phyloP scores from a whole-genome alignment of 2,888 invertebrate species.

The Amorpha juglandis region DNA sequence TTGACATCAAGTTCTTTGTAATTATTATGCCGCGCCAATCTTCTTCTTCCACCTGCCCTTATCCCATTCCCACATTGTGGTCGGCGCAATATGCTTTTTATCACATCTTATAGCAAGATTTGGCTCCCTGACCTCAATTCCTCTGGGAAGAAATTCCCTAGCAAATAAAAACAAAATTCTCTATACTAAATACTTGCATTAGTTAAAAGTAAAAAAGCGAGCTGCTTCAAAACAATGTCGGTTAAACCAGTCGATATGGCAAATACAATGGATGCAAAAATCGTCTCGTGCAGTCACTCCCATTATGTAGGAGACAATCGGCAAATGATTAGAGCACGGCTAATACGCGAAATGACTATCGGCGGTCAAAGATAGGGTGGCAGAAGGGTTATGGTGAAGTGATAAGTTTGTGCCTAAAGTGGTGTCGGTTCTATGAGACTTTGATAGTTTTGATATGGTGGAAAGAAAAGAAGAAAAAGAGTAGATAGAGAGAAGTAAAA shows the following conservation, averaged over 20 bases:
- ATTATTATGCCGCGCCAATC: no score
- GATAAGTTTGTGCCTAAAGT: conserved; percentile 1
- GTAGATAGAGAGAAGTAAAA: no score
- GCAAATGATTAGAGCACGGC: conserved; percentile 67
- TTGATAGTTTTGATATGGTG: no score
- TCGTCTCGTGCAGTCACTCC: conserved; percentile 33
- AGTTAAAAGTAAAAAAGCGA: neutral
- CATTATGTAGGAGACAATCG: conserved; percentile 60
- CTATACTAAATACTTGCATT: neutral
- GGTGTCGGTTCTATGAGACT: neutral
- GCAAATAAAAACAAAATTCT: no score
- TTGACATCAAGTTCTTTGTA: no score
- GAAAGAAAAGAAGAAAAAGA: no score
- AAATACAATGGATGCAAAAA: conserved; percentile 45
- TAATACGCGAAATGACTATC: conserved; percentile 67
- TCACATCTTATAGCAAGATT: no score
- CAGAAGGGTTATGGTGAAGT: conserved; percentile 25
- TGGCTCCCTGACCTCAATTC: no score
- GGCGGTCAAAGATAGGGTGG: conserved; percentile 37
- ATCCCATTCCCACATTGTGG: no score
- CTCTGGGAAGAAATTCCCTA: no score
- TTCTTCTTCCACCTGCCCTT: no score
- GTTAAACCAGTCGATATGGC: conserved; percentile 40
- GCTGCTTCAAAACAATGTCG: neutral
- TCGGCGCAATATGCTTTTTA: no score